Conservation (phyloP, 2,113 vertebrate species). For the Egretta garzetta region DNA sequence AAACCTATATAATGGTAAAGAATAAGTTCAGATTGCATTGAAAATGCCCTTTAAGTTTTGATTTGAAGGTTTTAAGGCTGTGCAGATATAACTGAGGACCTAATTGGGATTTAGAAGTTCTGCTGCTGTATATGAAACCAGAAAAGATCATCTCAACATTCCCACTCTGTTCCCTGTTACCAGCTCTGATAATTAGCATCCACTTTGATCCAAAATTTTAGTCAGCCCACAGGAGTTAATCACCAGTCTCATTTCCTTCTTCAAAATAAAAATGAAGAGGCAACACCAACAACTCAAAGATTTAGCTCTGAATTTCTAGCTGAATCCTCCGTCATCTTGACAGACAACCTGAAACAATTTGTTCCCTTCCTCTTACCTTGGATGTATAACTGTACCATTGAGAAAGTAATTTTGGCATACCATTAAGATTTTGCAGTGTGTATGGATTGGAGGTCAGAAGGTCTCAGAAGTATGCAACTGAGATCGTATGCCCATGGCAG, state of each 20-base stretch:
- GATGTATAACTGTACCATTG: not conserved
- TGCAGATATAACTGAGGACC: not conserved
- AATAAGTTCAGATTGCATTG: not conserved
- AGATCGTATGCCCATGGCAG: not conserved
- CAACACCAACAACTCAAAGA: not conserved
- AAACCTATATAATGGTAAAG: not conserved
- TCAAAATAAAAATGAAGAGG: not conserved
- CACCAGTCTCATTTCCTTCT: not conserved
- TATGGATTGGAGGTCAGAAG: not conserved
- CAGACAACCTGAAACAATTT: not conserved
- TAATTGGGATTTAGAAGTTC: not conserved
- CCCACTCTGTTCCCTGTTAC: not conserved
- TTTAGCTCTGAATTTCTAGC: not conserved
- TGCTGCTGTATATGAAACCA: not conserved
- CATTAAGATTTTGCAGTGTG: not conserved
- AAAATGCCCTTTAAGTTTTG: not conserved
- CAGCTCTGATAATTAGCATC: not conserved
- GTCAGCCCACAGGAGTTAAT: not conserved
- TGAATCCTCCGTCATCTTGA: not conserved
- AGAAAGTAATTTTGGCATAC: not conserved
- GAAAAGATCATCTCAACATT: not conserved
- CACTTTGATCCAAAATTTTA: not conserved
- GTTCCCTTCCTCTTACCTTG: not conserved
- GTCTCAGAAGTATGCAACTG: not conserved
- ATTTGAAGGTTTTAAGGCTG: not conserved